Conservation (phyloP, 2,888 invertebrate genomes). For the Calephelis perditalis region DNA sequence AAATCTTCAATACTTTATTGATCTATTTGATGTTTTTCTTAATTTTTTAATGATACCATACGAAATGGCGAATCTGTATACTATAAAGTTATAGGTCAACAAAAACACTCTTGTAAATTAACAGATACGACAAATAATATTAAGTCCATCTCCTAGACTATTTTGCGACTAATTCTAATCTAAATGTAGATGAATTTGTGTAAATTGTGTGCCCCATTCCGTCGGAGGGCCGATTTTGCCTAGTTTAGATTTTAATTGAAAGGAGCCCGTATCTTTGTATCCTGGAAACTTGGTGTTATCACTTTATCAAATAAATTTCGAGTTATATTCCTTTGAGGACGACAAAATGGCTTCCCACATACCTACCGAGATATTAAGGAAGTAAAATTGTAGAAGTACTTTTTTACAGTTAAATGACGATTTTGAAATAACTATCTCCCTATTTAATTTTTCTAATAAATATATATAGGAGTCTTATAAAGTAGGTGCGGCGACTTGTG, state of each 20-base stretch:
- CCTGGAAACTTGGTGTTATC: slow-evolving; percentile 23
- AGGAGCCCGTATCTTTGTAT: slow-evolving; percentile 34
- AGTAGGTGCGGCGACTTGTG: too few species aligned
- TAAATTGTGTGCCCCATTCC: slow-evolving; percentile 36
- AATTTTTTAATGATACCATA: too few species aligned
- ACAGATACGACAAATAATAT: slow-evolving; percentile 10
- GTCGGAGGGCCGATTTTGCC: slow-evolving; percentile 35
- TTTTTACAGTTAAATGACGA: too few species aligned
- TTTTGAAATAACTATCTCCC: too few species aligned
- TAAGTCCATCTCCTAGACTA: slow-evolving; percentile 35
- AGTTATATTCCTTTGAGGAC: slow-evolving; percentile 26
- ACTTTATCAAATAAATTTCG: slow-evolving; percentile 24
- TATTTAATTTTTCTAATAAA: too few species aligned
- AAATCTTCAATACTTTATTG: too few species aligned
- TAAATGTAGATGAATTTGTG: slow-evolving; percentile 41
- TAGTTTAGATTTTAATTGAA: slow-evolving; percentile 48
- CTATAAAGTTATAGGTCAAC: not conserved
- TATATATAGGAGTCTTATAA: too few species aligned
- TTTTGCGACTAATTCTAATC: slow-evolving; percentile 39
- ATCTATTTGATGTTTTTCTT: too few species aligned
- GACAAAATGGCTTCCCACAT: slow-evolving; percentile 13
- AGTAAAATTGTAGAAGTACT: not conserved
- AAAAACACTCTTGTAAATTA: not conserved
- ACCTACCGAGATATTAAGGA: slow-evolving; percentile 6
- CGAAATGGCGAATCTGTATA: too few species aligned